Conservation (phyloP, 2,113 vertebrate species). For the Tinamus guttatus region DNA sequence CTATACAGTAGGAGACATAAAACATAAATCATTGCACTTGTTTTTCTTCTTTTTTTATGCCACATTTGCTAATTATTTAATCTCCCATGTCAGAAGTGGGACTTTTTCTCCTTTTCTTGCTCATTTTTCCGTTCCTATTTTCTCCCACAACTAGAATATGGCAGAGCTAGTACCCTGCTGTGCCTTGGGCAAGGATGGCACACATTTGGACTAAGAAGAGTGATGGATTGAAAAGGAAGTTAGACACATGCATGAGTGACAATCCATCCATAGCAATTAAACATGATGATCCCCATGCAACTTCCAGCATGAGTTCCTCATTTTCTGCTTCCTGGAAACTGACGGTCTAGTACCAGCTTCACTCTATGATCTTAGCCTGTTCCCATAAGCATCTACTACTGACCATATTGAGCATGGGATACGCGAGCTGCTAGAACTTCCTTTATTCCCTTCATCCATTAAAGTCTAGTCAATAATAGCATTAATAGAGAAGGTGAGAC, state of each 20-base stretch:
- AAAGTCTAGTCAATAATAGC: neutral
- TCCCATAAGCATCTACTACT: neutral
- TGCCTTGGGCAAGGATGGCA: neutral
- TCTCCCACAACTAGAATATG: accelerated
- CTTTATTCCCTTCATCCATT: neutral
- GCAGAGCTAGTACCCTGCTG: neutral
- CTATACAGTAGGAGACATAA: slow-evolving; percentile 57
- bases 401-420: neutral
- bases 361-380: neutral
- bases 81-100: slow-evolving; percentile 40
- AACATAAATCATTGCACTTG: slow-evolving; percentile 78
- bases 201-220: neutral
- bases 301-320: neutral
- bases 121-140: neutral
- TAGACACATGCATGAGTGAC: neutral
- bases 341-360: neutral
- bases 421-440: neutral
- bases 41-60: slow-evolving; percentile 70
- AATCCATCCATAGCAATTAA: neutral
- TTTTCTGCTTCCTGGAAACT: neutral
- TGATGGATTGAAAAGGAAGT: neutral
- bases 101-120: slow-evolving; percentile 48
- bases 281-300: accelerated
- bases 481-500: too few species aligned
- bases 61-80: slow-evolving; percentile 74